These are phyloP conservation scores for Phoebastria nigripes DNA, from an alignment of 2,797 vertebrate genomes.

Conservation along the genomic window DNA sequence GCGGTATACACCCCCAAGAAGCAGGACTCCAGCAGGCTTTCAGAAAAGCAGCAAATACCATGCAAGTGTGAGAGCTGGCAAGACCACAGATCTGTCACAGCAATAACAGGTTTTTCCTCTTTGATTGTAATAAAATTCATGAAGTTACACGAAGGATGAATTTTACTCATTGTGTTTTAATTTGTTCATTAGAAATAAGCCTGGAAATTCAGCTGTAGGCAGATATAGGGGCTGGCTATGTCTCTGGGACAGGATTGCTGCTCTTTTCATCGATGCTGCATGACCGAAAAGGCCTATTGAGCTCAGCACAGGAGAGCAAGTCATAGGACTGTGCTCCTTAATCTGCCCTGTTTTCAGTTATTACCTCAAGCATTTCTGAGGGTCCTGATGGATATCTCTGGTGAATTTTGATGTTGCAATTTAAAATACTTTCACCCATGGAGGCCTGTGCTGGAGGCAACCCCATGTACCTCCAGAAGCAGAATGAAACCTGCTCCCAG, in stretches of 20 bases:
- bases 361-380: background rate
- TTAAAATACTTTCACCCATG: background rate
- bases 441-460: background rate
- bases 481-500: no score
- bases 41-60: background rate
- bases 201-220: background rate
- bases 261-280: background rate
- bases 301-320: background rate
- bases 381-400: background rate
- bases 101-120: background rate
- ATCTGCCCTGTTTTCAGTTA: background rate
- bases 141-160: fast-evolving
- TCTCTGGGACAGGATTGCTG: background rate
- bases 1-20: background rate
- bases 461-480: background rate
- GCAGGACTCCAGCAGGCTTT: background rate
- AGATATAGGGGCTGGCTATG: background rate
- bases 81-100: background rate
- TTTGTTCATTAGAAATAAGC: background rate
- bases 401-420: background rate
- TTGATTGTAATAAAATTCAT: background rate
- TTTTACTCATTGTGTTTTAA: background rate
- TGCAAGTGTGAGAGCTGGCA: background rate
- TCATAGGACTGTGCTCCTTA: background rate
- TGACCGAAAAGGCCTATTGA: background rate